These are phyloP conservation scores for Synergus japonicus DNA, from an alignment of 2,888 invertebrate genomes.

Conservation along the genomic window DNA sequence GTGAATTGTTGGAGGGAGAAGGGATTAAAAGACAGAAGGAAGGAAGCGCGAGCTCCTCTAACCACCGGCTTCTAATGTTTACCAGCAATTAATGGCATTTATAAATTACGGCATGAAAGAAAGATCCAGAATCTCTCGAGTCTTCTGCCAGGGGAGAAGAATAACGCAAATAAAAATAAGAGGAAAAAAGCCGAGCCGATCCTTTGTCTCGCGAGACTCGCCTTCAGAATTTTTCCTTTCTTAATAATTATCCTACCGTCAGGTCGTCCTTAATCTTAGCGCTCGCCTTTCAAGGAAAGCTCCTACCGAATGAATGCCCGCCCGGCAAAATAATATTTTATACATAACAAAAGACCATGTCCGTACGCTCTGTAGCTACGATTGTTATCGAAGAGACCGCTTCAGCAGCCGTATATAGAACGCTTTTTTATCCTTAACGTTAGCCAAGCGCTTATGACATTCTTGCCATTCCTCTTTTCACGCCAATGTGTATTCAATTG, in stretches of 20 bases:
- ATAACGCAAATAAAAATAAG: conserved; percentile 55
- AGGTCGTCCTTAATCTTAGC: conserved; percentile 70
- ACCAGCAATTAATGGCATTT: conserved; percentile 68
- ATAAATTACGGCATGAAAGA: conserved; percentile 59
- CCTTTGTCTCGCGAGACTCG: conserved; percentile 70
- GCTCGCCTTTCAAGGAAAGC: conserved; percentile 68
- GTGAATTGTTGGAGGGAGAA: conserved; percentile 19
- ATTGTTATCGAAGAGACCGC: conserved; percentile 68
- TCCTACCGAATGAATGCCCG: conserved; percentile 69
- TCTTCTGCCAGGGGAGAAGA: conserved; percentile 56
- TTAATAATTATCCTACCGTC: conserved; percentile 74
- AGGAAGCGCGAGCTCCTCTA: conserved; percentile 51
- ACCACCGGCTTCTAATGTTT: conserved; percentile 61
- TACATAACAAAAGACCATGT: conserved; percentile 69
- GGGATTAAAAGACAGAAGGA: conserved; percentile 47
- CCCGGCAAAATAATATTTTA: conserved; percentile 74
- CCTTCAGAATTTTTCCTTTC: conserved; percentile 70
- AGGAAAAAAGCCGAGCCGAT: conserved; percentile 56
- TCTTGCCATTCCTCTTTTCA: conserved; percentile 14
- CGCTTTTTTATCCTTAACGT: conserved; percentile 36
- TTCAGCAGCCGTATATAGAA: conserved; percentile 53
- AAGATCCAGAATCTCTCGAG: conserved; percentile 54
- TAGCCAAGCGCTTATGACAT: conserved; percentile 27
- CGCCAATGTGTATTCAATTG: background rate
- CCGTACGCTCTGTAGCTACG: conserved; percentile 59